These are phyloP conservation scores for Zaprionus kolodkinae DNA, from an alignment of 1,140 invertebrate genomes.

Conservation along the genomic window DNA sequence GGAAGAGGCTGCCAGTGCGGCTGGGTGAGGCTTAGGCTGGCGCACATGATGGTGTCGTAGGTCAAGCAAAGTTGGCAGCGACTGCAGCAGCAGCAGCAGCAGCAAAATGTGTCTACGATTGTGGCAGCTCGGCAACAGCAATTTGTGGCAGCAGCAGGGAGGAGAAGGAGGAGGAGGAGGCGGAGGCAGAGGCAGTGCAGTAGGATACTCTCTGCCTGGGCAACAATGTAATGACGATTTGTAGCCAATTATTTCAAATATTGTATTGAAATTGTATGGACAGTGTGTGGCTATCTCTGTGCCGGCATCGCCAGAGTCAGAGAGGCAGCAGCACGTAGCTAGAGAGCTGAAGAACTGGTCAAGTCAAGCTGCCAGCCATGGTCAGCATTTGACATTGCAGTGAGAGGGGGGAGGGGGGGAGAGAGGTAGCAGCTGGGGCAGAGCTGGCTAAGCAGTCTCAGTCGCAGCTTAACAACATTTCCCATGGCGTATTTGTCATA, in stretches of 20 bases:
- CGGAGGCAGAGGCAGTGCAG: background rate
- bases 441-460: background rate
- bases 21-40: constrained; percentile 45
- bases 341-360: constrained; percentile 9
- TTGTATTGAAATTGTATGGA: constrained; percentile 82
- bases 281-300: constrained; percentile 66
- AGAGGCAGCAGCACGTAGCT: constrained; percentile 51
- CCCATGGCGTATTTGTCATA: constrained; percentile 62
- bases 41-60: constrained; percentile 76
- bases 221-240: constrained; percentile 76
- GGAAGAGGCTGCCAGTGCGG: constrained; percentile 4
- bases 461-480: background rate
- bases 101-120: constrained; percentile 59
- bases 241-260: constrained; percentile 84
- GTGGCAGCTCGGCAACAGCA: constrained; percentile 70
- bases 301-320: constrained; percentile 54
- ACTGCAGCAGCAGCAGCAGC: background rate
- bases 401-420: background rate
- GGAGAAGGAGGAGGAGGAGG: background rate
- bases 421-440: too few relatives aligned
- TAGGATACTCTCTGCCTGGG: constrained; percentile 11
- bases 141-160: constrained; percentile 60
- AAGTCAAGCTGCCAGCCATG: constrained; percentile 21
- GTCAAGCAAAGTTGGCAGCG: constrained; percentile 58
- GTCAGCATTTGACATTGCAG: constrained; percentile 58